These are phyloP conservation scores for Oceanodroma leucorhoa DNA, from an alignment of 2,797 vertebrate species.

Conservation along the genomic window DNA sequence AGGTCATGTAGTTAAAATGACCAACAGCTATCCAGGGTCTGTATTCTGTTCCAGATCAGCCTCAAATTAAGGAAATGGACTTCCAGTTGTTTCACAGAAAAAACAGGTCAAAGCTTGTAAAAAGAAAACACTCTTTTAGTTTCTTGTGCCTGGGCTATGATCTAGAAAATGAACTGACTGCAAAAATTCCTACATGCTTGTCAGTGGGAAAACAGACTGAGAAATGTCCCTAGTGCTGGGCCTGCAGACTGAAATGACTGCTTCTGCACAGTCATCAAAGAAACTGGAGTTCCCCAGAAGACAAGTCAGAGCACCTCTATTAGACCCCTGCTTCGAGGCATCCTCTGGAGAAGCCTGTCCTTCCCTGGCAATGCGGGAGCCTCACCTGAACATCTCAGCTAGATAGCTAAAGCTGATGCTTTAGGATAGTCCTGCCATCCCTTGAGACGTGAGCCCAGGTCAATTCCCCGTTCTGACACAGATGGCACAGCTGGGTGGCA, in stretches of 20 bases:
- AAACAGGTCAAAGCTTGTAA: background rate
- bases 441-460: background rate
- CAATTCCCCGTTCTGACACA: fast-evolving
- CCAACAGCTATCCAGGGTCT: background rate
- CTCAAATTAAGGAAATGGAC: background rate
- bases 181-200: background rate
- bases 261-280: background rate
- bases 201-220: background rate
- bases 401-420: background rate
- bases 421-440: background rate
- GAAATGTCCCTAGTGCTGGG: background rate
- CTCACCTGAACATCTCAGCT: background rate
- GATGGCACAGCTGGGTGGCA: background rate
- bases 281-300: background rate
- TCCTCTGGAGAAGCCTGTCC: background rate
- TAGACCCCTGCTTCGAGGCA: background rate
- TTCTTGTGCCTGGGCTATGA: background rate
- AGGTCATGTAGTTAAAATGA: background rate
- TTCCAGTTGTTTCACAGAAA: background rate
- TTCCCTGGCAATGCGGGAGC: background rate
- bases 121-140: background rate
- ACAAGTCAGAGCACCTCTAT: background rate
- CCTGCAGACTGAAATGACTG: background rate
- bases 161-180: background rate
- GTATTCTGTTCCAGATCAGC: background rate